A percentile compares a stretch with the other conserved stretches of the same genome.
Evolutionary conservation across 2,113 vertebrate species (phyloP).

Genomic region (Rissa tridactyla): DNA sequence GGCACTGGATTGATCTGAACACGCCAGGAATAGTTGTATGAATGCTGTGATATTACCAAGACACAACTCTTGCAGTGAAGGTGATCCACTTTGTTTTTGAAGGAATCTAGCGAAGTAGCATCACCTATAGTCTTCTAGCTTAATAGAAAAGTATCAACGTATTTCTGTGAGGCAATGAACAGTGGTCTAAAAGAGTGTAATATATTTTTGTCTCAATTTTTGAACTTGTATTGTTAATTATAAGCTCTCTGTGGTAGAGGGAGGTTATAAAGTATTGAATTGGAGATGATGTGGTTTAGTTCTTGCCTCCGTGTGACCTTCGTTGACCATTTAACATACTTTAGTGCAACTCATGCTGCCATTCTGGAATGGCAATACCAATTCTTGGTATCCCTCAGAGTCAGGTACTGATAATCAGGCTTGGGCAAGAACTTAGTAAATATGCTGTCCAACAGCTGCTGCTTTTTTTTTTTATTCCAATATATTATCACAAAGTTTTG

Average conservation of each 20-base stretch:
- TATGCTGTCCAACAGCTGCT: fast-evolving
- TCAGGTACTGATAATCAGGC: not conserved
- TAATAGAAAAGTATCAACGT: not conserved
- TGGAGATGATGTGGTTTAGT: not conserved
- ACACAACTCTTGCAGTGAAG: not conserved
- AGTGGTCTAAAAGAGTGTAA: not conserved
- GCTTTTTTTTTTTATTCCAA: not conserved
- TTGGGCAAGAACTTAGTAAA: not conserved
- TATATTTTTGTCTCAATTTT: not conserved
- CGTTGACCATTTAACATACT: not conserved
- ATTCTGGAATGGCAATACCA: not conserved
- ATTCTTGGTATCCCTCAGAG: not conserved
- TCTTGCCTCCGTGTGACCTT: not conserved
- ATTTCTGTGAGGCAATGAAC: not conserved
- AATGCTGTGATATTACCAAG: not conserved
- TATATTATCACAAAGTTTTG: not conserved
- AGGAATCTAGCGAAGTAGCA: not conserved
- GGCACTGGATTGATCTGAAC: not conserved
- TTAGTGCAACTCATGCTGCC: not conserved
- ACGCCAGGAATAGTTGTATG: not conserved
- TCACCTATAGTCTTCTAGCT: not conserved
- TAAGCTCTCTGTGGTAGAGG: not conserved
- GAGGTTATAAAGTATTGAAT: not conserved
- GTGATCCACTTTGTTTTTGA: not conserved
- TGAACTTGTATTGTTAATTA: not conserved